These are phyloP conservation scores for Gasterosteus aculeatus DNA, from an alignment of 2,113 vertebrate genomes.

Conservation along the genomic window DNA sequence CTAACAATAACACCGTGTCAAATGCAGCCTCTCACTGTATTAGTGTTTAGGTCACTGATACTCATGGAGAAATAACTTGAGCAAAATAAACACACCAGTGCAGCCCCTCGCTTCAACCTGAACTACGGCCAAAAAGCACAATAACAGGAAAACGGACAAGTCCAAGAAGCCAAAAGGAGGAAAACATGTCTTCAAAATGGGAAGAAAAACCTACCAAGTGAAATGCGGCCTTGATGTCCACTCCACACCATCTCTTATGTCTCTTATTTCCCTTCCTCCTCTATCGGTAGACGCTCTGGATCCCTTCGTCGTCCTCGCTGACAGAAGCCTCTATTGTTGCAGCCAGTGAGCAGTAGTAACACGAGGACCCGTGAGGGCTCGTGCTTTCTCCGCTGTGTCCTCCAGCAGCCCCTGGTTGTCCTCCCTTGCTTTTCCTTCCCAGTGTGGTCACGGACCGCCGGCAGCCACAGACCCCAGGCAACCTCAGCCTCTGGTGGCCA, in stretches of 20 bases:
- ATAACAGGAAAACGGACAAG: not conserved
- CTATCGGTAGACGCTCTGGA: constrained; percentile 18
- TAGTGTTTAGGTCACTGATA: not conserved
- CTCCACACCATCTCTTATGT: constrained; percentile 7
- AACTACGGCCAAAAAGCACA: not conserved
- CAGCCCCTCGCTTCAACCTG: not conserved
- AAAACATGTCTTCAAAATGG: not conserved
- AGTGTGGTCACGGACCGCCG: constrained; percentile 68
- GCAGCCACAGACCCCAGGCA: constrained; percentile 68
- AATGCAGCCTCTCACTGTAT: not conserved
- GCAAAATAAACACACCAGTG: not conserved
- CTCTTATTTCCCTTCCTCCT: constrained; percentile 30
- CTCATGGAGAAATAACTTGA: not conserved
- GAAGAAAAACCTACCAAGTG: not conserved
- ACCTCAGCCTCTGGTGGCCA: constrained; percentile 65
- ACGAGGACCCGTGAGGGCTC: constrained; percentile 62
- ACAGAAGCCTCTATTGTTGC: constrained; percentile 77
- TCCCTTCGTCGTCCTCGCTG: constrained; percentile 31
- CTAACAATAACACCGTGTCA: not conserved
- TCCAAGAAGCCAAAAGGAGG: no score
- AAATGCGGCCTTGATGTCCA: not conserved
- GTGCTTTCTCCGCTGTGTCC: constrained; percentile 64
- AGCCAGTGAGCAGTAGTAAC: constrained; percentile 63
- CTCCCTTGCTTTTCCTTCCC: constrained; percentile 62
- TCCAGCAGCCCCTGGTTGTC: constrained; percentile 65